Base-by-base conservation (phyloP, 1,140 invertebrate species). In the Spodoptera frugiperda region DNA sequence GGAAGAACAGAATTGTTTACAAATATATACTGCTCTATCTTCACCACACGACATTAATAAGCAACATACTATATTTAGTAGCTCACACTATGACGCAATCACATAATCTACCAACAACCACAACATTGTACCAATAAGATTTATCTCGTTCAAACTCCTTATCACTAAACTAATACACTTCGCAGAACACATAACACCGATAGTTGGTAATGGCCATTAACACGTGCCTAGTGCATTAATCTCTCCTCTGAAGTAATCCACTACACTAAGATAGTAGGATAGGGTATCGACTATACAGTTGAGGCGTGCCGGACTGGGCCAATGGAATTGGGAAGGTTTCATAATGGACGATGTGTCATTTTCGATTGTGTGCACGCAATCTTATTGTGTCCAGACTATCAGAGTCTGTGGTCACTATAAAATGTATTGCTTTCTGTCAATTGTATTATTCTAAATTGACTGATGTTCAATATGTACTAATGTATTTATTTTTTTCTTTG, bases 171-270 rank as follows among this genome's bases (percentile, higher is more conserved):
- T 49, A 65, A 65, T 61, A 65, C 44, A 65, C 61, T 65, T 48
- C 44, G 14, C 17, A 48, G 65, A 53, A n/a, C n/a, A 70, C 65
- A 70, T 70, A 70, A 70, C 46, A 33, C 49, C 49, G 30, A 51
- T 49, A 70, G 49, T 70, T 53, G 65, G 10, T 53, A 65, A 65
- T 49, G 48, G 65, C 57, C 59, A 65, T 75, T 75, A 75, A 44
- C 72, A 75, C 59, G 72, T 75, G 49, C 57, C 55, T 46, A 75
- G 55, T 53, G 72, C 57, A 75, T 75, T 63, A 63, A 75, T 75
- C 65, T 53, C 21, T 63, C 72, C 63, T 65, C 48, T 59, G 44
- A 75, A 75, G 74, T 76, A 76, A 76, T 76, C 74, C 61, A 76
- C 63, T 67, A 68, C 46, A 65, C 61, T 15, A 68, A 76, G 74